phyloP scores from a whole-genome alignment of 2,113 vertebrate genomes.

The Pseudopodoces humilis region DNA sequence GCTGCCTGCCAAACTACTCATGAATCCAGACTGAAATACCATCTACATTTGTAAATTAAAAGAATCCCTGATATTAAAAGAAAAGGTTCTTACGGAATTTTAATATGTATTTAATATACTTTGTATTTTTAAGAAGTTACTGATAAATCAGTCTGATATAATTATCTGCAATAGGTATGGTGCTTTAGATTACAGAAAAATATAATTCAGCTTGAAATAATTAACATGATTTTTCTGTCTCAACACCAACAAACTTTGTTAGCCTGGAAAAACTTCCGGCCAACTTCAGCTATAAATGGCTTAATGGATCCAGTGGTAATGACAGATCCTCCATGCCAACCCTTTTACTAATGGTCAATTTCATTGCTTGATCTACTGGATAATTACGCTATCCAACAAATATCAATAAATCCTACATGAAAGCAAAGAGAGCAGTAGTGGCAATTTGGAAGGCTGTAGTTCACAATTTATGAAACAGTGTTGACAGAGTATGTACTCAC shows the following conservation, averaged over 20 bases:
- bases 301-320: not conserved
- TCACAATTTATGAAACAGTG: not conserved
- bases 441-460: not conserved
- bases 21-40: not conserved
- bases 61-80: not conserved
- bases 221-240: not conserved
- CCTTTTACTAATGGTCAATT: not conserved
- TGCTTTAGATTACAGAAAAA: not conserved
- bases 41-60: not conserved
- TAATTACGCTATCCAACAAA: not conserved
- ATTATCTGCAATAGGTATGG: not conserved
- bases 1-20: not conserved
- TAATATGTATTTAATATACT: not conserved
- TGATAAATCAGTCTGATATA: not conserved
- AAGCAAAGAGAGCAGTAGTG: not conserved
- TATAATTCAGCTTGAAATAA: not conserved
- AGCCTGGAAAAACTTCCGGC: not conserved
- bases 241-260: not conserved
- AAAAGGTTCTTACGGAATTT: not conserved
- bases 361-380: not conserved
- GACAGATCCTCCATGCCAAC: not conserved
- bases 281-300: not conserved
- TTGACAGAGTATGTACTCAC: not conserved
- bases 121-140: not conserved
- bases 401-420: not conserved